Base-by-base conservation (phyloP, 1,140 invertebrate species). In the Rhyacophila brunnea region DNA sequence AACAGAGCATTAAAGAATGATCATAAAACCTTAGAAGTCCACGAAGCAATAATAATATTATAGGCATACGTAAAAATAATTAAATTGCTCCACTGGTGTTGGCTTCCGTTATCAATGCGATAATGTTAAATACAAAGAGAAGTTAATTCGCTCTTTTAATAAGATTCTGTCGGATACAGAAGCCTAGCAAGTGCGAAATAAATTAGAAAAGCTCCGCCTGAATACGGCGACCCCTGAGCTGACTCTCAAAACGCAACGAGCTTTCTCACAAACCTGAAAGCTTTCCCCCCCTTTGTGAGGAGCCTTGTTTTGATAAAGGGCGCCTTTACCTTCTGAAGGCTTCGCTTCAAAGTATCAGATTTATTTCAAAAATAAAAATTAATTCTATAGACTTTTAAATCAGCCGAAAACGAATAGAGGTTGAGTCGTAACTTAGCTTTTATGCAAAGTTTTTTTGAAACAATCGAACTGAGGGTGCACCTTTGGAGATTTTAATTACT, bases 291-390 rank as follows among this genome's bases (percentile, higher is more conserved):
- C 15, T 48, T 36, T 50, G 6, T 36, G 34, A n/a, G 15, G 13
- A 42, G 46, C 15, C 35, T 18, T 20, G 32, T 36, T 45, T 15
- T 23, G 23, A 23, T 14, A 52, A 42, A 43, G 42, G 58, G 44
- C 36, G n/a, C 36, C 15, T 34, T 18, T 32, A 28, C 13, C 6
- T 48, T 42, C 13, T 4, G 9, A 32, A 28, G 53, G 60, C 48
- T 62, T 62, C 60, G 34, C 36, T 51, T 23, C 34, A 45, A 52
- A 38, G 60, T 62, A 57, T 62, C 54, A 62, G 54, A 58, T 62
- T 62, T 58, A 58, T 60, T n/a, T 35, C 43, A 32, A 50, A 45
- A 53, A 53, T n/a, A n/a, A 51, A 43, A 10, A 58, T 32, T 54
- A 19, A 34, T 54, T 54, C 42, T 20, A 34, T 54, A 17, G 43